phyloP scores from a whole-genome alignment of 2,113 vertebrate genomes.

The Cyprinodon variegatus region DNA sequence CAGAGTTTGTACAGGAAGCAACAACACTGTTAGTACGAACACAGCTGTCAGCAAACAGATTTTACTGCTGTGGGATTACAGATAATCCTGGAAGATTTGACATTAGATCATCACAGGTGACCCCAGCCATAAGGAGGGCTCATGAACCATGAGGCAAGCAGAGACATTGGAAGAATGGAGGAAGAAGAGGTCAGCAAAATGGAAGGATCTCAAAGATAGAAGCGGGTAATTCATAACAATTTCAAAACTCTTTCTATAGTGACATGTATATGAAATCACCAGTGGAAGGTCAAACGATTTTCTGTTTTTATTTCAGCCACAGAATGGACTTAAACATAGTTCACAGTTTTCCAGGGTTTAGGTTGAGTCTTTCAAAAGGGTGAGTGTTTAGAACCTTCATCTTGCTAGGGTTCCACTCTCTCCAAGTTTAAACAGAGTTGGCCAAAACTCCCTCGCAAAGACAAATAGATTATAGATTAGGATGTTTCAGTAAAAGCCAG shows the following conservation, averaged over 20 bases:
- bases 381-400: no score
- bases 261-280: not conserved
- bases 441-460: no score
- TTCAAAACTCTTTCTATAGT: not conserved
- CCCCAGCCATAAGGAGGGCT: constrained; percentile 37
- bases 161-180: not conserved
- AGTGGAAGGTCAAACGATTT: not conserved
- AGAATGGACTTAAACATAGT: not conserved
- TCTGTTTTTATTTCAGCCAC: not conserved
- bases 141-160: not conserved
- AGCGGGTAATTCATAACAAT: not conserved
- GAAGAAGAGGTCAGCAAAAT: not conserved
- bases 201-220: not conserved
- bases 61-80: constrained; percentile 72
- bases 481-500: not conserved
- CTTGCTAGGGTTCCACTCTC: not conserved
- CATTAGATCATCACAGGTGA: constrained; percentile 79
- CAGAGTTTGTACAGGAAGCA: constrained; percentile 60
- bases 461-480: not conserved
- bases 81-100: constrained; percentile 81
- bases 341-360: not conserved
- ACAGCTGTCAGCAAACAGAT: constrained; percentile 79
- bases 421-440: not conserved
- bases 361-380: not conserved
- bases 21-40: constrained; percentile 65